Conservation (phyloP, 2,888 invertebrate genomes). For the Myopa tessellatipennis region DNA sequence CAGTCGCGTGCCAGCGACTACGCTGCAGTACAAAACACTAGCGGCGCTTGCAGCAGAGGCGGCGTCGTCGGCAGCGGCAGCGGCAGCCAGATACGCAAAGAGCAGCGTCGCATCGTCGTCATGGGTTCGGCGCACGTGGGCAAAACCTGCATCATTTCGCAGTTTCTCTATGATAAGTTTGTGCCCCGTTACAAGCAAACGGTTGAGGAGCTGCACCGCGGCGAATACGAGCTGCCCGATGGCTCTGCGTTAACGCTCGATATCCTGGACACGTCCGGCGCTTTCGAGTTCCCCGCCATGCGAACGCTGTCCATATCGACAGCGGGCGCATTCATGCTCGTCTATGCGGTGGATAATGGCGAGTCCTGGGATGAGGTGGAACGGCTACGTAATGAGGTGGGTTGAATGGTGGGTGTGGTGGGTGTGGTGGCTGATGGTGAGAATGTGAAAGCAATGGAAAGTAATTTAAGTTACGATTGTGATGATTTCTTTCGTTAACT, state of each 20-base stretch:
- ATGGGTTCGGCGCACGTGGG: conserved; percentile 71
- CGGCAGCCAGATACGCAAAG: conserved; percentile 53
- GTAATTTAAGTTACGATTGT: no score
- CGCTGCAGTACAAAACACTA: conserved; percentile 35
- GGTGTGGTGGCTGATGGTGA: no score
- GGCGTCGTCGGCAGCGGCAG: conserved; percentile 45
- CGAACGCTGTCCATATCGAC: conserved; percentile 77
- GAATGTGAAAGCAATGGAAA: no score
- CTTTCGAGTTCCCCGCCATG: conserved; percentile 81
- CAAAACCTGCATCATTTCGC: conserved; percentile 73
- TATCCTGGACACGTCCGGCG: conserved; percentile 78
- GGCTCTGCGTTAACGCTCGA: conserved; percentile 73
- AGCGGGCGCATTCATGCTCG: conserved; percentile 80
- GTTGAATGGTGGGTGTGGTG: not conserved
- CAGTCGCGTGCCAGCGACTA: conserved; percentile 47
- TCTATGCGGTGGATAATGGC: conserved; percentile 75
- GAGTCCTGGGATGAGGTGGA: conserved; percentile 72
- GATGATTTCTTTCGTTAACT: no score
- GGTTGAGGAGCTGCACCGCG: conserved; percentile 74
- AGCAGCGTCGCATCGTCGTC: conserved; percentile 65
- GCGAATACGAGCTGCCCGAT: conserved; percentile 65
- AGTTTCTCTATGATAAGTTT: conserved; percentile 73
- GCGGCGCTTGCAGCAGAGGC: conserved; percentile 17
- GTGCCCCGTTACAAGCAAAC: conserved; percentile 73
- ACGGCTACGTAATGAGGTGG: conserved; percentile 69